Base-by-base conservation (phyloP, 2,888 invertebrate genomes). In the Mythimna loreyi region DNA sequence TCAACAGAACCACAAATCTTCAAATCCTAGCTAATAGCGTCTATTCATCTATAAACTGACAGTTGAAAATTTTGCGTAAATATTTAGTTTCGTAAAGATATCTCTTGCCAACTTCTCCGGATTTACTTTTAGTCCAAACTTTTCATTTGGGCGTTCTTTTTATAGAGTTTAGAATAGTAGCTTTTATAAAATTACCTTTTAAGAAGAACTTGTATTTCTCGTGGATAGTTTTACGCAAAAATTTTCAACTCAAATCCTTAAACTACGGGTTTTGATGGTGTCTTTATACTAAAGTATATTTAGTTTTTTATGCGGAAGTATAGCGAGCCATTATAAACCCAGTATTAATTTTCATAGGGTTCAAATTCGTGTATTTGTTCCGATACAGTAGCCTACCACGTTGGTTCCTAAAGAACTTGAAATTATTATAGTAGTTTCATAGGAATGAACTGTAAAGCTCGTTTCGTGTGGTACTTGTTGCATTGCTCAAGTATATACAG, bases 1-100 rank as follows among this genome's bases (percentile, higher is more conserved):
- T n/a, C 43, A 43, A 30, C 88, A 89, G 11, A 92, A 91, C 83
- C 94, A 93, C 88, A 94, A 93, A 67, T 86, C 91, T 2, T 84
- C 91, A n/a, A 91, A 90, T 73, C 92, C 96, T 73, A 96, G 96
- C 96, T 96, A 96, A 92, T 94, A 90, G 84, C 81, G 67, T 77
- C 72, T 67, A 61, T 56, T 64, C 30, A 3, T 53, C 64, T 66
- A 57, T 64, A 67, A 57, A 50, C 67, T 81, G 83, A 78, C 78
- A 78, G 77, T 86, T 87, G 86, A 80, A 74, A 71, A 81, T 85
- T 84, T 82, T 76, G 80, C 80, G 78, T 64, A 67, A 74, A 67
- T 45, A 40, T 19, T 19, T 40, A 59, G 19, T 64, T 57, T 49
- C 45, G 30, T 55, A 60, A 57, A 21, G 21, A 57, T 50, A 70